A percentile compares a stretch with the other conserved stretches of the same genome.
Conservation (phyloP, 2,888 invertebrate genomes). For the Penaeus monodon region DNA sequence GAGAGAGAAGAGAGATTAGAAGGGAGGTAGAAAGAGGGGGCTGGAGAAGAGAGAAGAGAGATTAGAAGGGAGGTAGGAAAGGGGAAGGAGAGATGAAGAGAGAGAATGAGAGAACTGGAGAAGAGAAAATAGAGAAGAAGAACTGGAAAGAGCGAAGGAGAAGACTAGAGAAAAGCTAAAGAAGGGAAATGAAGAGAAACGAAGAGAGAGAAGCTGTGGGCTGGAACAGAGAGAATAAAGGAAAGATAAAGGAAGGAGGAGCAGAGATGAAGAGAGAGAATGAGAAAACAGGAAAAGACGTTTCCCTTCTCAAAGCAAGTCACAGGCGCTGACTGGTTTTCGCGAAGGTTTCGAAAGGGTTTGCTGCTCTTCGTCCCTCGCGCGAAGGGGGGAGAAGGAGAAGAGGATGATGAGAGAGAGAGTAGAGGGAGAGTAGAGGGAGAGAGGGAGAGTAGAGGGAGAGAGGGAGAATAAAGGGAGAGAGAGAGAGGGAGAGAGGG, state of each 20-base stretch:
- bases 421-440: background rate
- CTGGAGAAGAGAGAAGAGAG: background rate
- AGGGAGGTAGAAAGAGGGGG: background rate
- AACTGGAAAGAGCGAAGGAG: background rate
- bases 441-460: background rate
- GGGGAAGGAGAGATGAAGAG: background rate
- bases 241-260: background rate
- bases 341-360: background rate
- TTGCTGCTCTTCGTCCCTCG: conserved; percentile 1
- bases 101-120: background rate
- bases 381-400: background rate
- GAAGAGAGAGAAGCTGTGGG: background rate
- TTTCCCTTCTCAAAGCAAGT: background rate
- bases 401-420: background rate
- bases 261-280: background rate
- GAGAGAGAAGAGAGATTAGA: background rate
- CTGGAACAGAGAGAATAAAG: background rate
- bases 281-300: background rate
- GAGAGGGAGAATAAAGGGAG: conserved; percentile 5
- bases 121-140: background rate
- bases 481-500: background rate
- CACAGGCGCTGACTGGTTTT: background rate
- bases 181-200: background rate
- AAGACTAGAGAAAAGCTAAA: background rate
- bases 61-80: too few species aligned